These are phyloP conservation scores for Zaprionus inermis DNA, from an alignment of 1,140 invertebrate species.

Conservation along the genomic window DNA sequence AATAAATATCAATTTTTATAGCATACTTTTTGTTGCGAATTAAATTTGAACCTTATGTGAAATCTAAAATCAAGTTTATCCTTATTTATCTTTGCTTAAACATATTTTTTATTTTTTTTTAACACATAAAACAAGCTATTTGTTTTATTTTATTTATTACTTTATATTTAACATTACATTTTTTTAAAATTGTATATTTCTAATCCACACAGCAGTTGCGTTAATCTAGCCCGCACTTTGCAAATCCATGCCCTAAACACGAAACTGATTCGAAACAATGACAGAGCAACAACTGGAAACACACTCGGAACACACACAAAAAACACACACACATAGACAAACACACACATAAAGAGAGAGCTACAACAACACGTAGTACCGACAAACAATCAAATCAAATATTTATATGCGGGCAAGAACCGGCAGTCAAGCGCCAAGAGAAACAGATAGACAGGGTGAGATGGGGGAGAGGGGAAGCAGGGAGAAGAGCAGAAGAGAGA, in stretches of 20 bases:
- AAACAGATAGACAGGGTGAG: background rate
- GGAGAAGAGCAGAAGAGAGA: background rate
- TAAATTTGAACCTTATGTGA: background rate
- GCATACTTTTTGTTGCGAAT: background rate
- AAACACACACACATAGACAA: background rate
- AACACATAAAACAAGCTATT: background rate
- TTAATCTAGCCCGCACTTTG: slow-evolving; percentile 37
- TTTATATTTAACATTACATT: no score
- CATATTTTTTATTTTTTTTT: background rate
- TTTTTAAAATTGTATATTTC: slow-evolving; percentile 9
- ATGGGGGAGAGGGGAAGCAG: background rate
- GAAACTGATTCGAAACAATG: slow-evolving; percentile 32
- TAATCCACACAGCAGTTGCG: background rate
- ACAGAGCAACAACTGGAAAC: slow-evolving; percentile 25
- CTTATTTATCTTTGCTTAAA: background rate
- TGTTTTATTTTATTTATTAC: background rate
- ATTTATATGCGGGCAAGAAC: slow-evolving; percentile 73
- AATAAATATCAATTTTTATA: background rate
- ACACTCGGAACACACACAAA: slow-evolving; percentile 13
- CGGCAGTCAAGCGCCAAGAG: slow-evolving; percentile 48
- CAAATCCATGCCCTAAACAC: slow-evolving; percentile 16
- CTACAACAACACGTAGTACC: slow-evolving; percentile 13
- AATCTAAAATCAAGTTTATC: background rate
- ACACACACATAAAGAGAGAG: background rate
- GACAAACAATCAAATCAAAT: slow-evolving; percentile 74